phyloP scores from a whole-genome alignment of 1,140 invertebrate species.

The Monochamus saltuarius region DNA sequence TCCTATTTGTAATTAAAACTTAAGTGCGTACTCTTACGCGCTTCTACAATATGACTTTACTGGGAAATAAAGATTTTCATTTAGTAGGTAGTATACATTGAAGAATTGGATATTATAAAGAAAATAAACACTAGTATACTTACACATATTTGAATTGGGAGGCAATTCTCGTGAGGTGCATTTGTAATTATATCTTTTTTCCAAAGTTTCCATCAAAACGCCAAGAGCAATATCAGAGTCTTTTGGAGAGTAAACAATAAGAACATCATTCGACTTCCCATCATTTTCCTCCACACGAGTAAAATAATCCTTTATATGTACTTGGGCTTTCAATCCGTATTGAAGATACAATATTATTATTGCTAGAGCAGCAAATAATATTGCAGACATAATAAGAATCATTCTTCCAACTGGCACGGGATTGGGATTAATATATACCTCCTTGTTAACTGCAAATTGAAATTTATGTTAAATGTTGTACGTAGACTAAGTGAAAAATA shows the following conservation, averaged over 20 bases:
- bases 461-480: not conserved
- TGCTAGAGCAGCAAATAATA: slow-evolving; percentile 31
- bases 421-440: slow-evolving; percentile 43
- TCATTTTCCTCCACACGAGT: slow-evolving; percentile 42
- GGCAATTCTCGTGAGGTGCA: slow-evolving; percentile 39
- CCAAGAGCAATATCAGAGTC: slow-evolving; percentile 45
- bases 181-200: slow-evolving; percentile 43
- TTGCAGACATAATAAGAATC: slow-evolving; percentile 24
- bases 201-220: slow-evolving; percentile 44
- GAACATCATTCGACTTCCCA: slow-evolving; percentile 46
- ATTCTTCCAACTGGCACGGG: slow-evolving; percentile 44
- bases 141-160: slow-evolving; percentile 39
- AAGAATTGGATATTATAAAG: not conserved
- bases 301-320: slow-evolving; percentile 45
- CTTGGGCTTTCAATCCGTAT: slow-evolving; percentile 41
- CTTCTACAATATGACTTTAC: too few species aligned
- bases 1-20: too few species aligned
- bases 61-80: too few species aligned
- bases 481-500: not conserved
- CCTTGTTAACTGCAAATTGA: slow-evolving; percentile 33
- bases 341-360: slow-evolving; percentile 38
- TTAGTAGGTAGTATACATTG: too few species aligned
- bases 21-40: too few species aligned
- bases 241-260: slow-evolving; percentile 44
- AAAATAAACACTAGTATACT: too few species aligned